phyloP scores from a whole-genome alignment of 2,113 vertebrate species.

The Sinocyclocheilus rhinocerous region DNA sequence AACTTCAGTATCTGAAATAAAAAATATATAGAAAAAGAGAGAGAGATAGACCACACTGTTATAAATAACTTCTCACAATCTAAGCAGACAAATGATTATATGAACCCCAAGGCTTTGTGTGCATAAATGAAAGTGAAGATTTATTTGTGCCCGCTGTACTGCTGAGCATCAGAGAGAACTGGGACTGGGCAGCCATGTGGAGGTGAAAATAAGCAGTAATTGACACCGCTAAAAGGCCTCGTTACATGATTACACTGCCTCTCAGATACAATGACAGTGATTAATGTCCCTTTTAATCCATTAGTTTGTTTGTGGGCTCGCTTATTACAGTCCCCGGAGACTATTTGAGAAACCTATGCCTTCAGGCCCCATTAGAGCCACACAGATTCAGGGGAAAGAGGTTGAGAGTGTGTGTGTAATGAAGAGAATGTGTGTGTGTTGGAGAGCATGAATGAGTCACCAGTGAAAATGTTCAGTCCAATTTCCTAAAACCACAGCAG shows the following conservation, averaged over 20 bases:
- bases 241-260: conserved; percentile 39
- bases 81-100: neutral
- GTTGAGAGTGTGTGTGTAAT: neutral
- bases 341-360: conserved; percentile 26
- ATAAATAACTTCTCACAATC: neutral
- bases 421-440: conserved; percentile 23
- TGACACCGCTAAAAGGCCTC: conserved; percentile 44
- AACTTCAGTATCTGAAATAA: conserved; percentile 87
- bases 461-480: neutral
- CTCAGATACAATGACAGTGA: conserved; percentile 37
- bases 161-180: neutral
- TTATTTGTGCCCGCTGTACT: neutral
- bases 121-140: neutral
- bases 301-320: conserved; percentile 49
- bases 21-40: neutral
- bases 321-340: conserved; percentile 9
- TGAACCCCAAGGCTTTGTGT: neutral
- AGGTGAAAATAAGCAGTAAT: conserved; percentile 27
- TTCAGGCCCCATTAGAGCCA: conserved; percentile 39
- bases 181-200: neutral
- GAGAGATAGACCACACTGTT: neutral
- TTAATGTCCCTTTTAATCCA: conserved; percentile 50
- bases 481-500: conserved; percentile 4
- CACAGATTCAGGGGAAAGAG: neutral
- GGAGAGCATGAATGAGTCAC: neutral